phyloP scores from a whole-genome alignment of 2,888 invertebrate genomes.

The Agonopterix subpropinquella region DNA sequence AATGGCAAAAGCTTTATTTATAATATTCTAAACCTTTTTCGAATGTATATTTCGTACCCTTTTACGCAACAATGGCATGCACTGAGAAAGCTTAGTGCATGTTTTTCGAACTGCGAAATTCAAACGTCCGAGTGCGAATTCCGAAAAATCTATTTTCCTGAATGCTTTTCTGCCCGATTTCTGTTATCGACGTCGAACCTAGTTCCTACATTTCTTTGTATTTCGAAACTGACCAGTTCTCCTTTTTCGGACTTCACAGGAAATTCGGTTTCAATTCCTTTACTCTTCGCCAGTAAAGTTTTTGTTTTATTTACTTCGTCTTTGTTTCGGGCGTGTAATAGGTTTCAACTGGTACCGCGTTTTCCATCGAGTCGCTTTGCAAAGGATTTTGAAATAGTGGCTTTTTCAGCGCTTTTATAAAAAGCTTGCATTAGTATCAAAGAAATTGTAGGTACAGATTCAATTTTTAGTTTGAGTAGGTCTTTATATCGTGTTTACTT shows the following conservation, averaged over 20 bases:
- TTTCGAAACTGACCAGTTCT: background rate
- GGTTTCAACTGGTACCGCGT: slow-evolving; percentile 9
- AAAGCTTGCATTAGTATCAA: background rate
- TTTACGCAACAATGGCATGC: too few relatives aligned
- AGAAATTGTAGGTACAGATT: too few relatives aligned
- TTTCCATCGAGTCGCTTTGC: slow-evolving; percentile 15
- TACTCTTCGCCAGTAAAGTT: slow-evolving; percentile 12
- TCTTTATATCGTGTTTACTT: too few relatives aligned
- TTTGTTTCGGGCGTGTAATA: slow-evolving; percentile 15
- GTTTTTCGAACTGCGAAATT: too few relatives aligned
- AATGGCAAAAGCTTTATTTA: too few relatives aligned
- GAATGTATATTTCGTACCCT: too few relatives aligned
- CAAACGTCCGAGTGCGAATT: too few relatives aligned
- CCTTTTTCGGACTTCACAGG: slow-evolving; percentile 6
- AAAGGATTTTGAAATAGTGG: slow-evolving; percentile 11
- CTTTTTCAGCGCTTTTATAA: slow-evolving; percentile 11
- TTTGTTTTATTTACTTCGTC: slow-evolving; percentile 17
- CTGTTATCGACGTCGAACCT: background rate
- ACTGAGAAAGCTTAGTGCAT: too few relatives aligned
- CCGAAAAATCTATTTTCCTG: background rate
- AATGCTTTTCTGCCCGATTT: too few relatives aligned
- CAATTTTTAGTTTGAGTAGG: too few relatives aligned
- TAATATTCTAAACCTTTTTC: too few relatives aligned
- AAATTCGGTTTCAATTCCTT: slow-evolving; percentile 28
- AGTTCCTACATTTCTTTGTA: background rate